Evolutionary conservation across 64 coral and sea anemone genomes (phyloP), one percentile per base, ranked within the genome.

Genomic region (Montipora sp.): DNA sequence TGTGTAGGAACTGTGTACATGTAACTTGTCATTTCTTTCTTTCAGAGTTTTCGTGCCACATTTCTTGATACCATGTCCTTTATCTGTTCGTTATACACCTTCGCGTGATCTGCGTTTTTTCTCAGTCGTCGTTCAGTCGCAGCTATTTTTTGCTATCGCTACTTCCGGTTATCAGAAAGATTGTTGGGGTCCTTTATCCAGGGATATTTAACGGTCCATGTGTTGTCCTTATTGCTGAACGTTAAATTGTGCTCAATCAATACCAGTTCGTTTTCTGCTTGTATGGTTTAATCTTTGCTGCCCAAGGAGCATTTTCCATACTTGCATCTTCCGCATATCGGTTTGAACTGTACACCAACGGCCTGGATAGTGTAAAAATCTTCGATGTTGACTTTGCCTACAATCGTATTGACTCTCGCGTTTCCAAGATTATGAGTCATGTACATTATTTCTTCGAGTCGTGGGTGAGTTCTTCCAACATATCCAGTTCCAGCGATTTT

Each of bases 401-500:
- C 20, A 78, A 55, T 55, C 51, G 6, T 74, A 7, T 22, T 5
- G 87, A 59, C 53, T 23, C 36, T 89, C 58, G 44, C 5, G n/a
- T 45, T 78, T 63, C 15, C 66, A 55, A 55, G 10, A 55, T 55
- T 10, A 55, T 55, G 51, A 55, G 5, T 10, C 51, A 55, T 55
- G 51, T 10, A 55, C 51, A 55, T 36, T 36, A 36, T 55, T 55
- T 55, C 51, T 55, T 55, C 10, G 10, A 55, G 51, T 55, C 5
- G 51, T 70, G 88, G 79, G 48, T 95, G 87, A 51, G 93, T 90
- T 70, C 93, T 75, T 90, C 83, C 87, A 9, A 86, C 72, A 89
- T 88, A 95, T 51, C 89, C 36, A 36, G 36, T 86, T 79, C 93
- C 93, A 43, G 13, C 53, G 23, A 4, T 87, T 87, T 49, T 69